Evolutionary conservation across 2,113 vertebrate genomes (phyloP), one percentile per base, ranked within the genome.

Genomic region (Prolemur simus): DNA sequence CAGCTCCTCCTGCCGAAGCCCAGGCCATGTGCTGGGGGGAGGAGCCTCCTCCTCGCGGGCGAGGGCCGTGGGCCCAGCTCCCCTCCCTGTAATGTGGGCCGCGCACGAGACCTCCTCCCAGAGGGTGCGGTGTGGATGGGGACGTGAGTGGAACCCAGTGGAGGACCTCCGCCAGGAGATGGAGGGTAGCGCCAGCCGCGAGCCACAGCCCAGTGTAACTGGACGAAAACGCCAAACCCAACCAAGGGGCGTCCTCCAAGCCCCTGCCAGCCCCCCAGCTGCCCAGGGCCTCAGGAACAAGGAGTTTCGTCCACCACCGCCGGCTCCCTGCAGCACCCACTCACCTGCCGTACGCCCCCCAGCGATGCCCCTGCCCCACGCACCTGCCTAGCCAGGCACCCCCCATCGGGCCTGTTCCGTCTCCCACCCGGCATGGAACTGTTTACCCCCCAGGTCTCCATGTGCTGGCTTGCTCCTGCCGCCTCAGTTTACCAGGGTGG

Each of bases 391-490:
- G 25, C 27, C 39, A 13, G 25, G 11, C 60, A 39, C 64, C 39
- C 13, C 2, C 12, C 39, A 27, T 42, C 5, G 11, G 1, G 2
- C 6, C 39, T 1, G 12, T 4, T 15, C 34, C 71, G 11, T 14
- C 71, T n/a, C 2, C 27, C 9, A 8, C 87, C 3, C 29, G 45
- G 6, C 42, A 1, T 37, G 8, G 32, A 20, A 8, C 2, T 18
- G 3, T 23, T 5, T 4, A 3, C 49, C n/a, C 1, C 9, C 14
- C 73, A 25, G 18, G 12, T 49, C 64, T 32, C 14, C 27, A 7
- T 14, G 27, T 11, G 15, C 52, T 6, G 1, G 1, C 54, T 3
- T 5, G 68, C 5, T 6, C 14, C 34, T 42, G 7, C 54, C 0
- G 12, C 32, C 47, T 37, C 32, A 2, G 76, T 81, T 64, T 32